Evolutionary conservation across 2,113 vertebrate genomes (phyloP), one percentile per base, ranked within the genome.

Genomic region (Apteryx mantelli): DNA sequence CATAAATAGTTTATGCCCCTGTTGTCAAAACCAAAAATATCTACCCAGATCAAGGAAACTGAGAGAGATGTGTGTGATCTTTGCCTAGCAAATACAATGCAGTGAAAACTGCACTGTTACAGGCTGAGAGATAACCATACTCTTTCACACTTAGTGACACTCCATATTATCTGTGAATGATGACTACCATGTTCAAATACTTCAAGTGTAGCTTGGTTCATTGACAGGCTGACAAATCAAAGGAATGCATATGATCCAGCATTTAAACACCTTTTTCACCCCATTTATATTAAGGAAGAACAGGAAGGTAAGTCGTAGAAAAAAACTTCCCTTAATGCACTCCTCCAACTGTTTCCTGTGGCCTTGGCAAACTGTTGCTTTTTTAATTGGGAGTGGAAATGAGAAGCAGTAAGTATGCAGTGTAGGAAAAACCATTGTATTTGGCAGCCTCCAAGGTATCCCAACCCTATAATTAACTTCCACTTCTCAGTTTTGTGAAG

Each of bases 321-420:
- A 22, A 53, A 66, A 40, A 26, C 69, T 44, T 48, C 77, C 26
- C 66, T 70, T 84, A 76, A 87, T 69, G 48, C 95, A 92, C 34
- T 44, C 3, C 61, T 91, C 91, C 38, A 28, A 81, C 81, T 93
- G 58, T 73, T 97, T 95, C 86, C 56, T 82, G 38, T 78, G 81
- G 64, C 93, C 89, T 21, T 96, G 90, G 52, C 61, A 95, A 95
- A 68, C 71, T 82, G 46, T 74, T 86, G 80, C 53, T 61, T 16
- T 85, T 79, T 88, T 65, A 80, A 63, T 71, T 96, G 68, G 61
- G 55, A 91, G 58, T 86, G 65, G n/a, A 89, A 91, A 95, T 88
- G 68, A 73, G 94, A 89, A 97, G 90, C 73, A 94, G 91, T 96
- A 94, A 97, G 86, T 97, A 87, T n/a, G 86, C 38, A 65, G 42